Percentiles rank a stretch among this genome's conserved stretches.
Conservation (phyloP, 2,888 invertebrate species). For the Mechanitis mazaeus region DNA sequence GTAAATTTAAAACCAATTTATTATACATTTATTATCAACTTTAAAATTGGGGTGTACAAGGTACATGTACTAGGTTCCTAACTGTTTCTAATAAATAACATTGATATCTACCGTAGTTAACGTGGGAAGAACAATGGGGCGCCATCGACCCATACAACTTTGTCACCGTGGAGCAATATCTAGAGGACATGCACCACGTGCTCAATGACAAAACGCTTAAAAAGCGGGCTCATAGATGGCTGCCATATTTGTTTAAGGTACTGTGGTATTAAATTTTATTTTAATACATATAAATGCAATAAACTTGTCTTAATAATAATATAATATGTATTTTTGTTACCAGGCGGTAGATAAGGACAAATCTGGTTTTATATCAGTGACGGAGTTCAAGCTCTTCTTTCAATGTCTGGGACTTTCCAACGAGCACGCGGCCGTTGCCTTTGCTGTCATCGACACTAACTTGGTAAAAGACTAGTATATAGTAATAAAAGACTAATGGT, state of each 20-base stretch:
- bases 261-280: neutral
- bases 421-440: slow-evolving; percentile 86
- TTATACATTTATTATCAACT: neutral
- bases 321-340: too few relatives aligned
- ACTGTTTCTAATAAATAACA: too few relatives aligned
- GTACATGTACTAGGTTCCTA: neutral
- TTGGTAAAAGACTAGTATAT: slow-evolving; percentile 47
- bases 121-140: slow-evolving; percentile 91
- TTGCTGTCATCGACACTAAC: slow-evolving; percentile 86
- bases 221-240: slow-evolving; percentile 84
- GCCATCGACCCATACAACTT: slow-evolving; percentile 88
- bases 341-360: slow-evolving; percentile 90
- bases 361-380: slow-evolving; percentile 85
- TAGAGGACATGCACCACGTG: slow-evolving; percentile 89
- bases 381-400: slow-evolving; percentile 90
- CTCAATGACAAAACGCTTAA: slow-evolving; percentile 84
- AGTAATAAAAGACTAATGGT: too few relatives aligned
- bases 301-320: too few relatives aligned
- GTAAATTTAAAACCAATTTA: neutral
- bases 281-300: too few relatives aligned
- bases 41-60: too few relatives aligned
- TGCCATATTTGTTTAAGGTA: slow-evolving; percentile 90
- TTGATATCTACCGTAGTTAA: slow-evolving; percentile 62
- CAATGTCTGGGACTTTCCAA: slow-evolving; percentile 84
- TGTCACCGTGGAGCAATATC: slow-evolving; percentile 87